These are phyloP conservation scores for Chiroxiphia lanceolata DNA, from an alignment of 2,797 vertebrate species.

Conservation along the genomic window DNA sequence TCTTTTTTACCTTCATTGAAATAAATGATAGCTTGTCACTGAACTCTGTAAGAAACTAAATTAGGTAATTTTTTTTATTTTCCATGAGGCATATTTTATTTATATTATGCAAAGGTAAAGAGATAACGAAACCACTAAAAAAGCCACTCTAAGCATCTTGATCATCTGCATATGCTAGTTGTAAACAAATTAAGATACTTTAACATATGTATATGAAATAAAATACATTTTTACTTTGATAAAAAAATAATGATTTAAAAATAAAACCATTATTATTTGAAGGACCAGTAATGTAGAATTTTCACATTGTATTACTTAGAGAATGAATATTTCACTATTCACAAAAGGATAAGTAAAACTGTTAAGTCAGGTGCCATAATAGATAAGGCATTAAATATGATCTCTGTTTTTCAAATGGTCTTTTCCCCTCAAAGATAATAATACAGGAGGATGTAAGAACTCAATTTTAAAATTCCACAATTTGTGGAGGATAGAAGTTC, in stretches of 20 bases:
- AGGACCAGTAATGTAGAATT: background rate
- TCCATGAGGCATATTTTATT: background rate
- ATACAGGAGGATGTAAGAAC: background rate
- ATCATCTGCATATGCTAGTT: background rate
- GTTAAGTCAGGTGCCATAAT: background rate
- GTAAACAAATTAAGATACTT: background rate
- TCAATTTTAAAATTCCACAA: background rate
- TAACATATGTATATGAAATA: background rate
- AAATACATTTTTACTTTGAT: background rate
- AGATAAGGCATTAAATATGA: background rate
- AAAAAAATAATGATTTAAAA: background rate
- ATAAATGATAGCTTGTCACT: background rate
- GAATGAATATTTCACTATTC: background rate
- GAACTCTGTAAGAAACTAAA: background rate
- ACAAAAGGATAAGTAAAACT: background rate
- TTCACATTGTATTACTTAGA: background rate
- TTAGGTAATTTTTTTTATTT: background rate
- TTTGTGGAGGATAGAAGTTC: background rate
- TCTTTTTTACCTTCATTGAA: background rate
- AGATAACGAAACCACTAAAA: background rate
- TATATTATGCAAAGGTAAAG: background rate
- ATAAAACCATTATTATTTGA: background rate
- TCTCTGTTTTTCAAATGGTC: background rate
- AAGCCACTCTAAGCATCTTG: fast-evolving
- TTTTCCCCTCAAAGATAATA: background rate